These are phyloP conservation scores for Chaetodon trifascialis DNA, from an alignment of 2,113 vertebrate species.

Conservation along the genomic window DNA sequence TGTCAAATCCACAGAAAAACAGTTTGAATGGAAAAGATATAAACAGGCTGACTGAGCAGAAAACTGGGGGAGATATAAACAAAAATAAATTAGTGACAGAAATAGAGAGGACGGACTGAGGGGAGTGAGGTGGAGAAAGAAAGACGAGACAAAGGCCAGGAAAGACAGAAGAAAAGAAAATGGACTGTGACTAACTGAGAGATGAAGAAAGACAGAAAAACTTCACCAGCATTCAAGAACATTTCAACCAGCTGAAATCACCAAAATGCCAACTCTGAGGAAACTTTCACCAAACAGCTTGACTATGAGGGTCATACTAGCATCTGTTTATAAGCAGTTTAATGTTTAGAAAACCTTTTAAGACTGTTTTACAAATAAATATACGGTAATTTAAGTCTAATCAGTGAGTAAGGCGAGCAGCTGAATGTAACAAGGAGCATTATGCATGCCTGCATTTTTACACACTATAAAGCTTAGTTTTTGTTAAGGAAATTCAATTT, in stretches of 20 bases:
- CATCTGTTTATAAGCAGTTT: not conserved
- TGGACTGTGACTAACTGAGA: not conserved
- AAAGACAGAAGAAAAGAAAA: not conserved
- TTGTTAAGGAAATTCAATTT: no score
- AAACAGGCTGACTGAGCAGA: constrained; percentile 75
- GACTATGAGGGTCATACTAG: not conserved
- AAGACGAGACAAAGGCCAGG: not conserved
- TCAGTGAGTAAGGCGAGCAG: not conserved
- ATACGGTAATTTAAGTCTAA: not conserved
- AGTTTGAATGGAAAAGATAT: constrained; percentile 59
- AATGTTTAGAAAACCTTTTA: not conserved
- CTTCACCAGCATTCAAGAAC: not conserved
- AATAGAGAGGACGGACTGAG: not conserved
- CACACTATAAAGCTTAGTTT: not conserved
- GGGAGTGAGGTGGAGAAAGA: not conserved
- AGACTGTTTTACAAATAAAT: not conserved
- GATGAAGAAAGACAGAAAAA: not conserved
- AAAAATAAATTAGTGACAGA: constrained; percentile 46
- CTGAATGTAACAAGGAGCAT: not conserved
- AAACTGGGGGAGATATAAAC: constrained; percentile 71
- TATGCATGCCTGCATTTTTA: not conserved
- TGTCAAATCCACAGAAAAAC: constrained; percentile 65
- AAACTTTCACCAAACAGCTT: not conserved
- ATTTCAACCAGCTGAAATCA: not conserved
- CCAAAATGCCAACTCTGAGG: not conserved